Evolutionary conservation across 2,888 invertebrate genomes (phyloP), one percentile per base, ranked within the genome.

Genomic region (Atrina japonica): DNA sequence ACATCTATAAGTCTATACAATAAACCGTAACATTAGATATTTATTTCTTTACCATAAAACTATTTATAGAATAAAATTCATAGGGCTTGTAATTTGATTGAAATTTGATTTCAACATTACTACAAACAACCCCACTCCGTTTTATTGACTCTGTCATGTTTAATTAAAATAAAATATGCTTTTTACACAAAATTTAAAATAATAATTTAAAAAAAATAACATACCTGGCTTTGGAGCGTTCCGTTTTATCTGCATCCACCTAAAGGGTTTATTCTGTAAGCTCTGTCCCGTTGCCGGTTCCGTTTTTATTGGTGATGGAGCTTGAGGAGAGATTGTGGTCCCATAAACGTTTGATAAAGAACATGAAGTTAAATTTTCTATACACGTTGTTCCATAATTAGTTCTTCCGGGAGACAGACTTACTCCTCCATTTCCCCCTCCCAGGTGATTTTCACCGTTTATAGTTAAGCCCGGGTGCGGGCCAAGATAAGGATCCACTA

Each of bases 191-290:
- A n/a, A n/a, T n/a, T n/a, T n/a, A n/a, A n/a, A n/a, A n/a, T n/a
- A n/a, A n/a, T n/a, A n/a, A n/a, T n/a, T n/a, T n/a, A n/a, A 29
- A 23, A n/a, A 59, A 43, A 25, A 5, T 7, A 6, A 61, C 61
- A 66, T 86, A 91, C 97, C 95, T 83, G 97, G 96, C 92, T 98
- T 98, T 59, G 97, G 97, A 81, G 97, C 95, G 91, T 97, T 97
- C 91, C 98, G 93, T 92, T 98, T 98, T 86, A 98, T 96, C 92
- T 98, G 97, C 98, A 98, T 98, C 98, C 98, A 98, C 91, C 98
- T 97, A 92, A 98, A 98, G 0, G 97, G 87, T 75, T 86, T 86
- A 30, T 77, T 77, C 70, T 82, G 81, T 49, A 84, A 73, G 59
- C 72, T 81, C 66, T 83, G 83, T 25, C 77, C 80, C 29, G 76